These are phyloP conservation scores for Papilio protenor DNA, from an alignment of 2,888 invertebrate genomes.

Conservation along the genomic window DNA sequence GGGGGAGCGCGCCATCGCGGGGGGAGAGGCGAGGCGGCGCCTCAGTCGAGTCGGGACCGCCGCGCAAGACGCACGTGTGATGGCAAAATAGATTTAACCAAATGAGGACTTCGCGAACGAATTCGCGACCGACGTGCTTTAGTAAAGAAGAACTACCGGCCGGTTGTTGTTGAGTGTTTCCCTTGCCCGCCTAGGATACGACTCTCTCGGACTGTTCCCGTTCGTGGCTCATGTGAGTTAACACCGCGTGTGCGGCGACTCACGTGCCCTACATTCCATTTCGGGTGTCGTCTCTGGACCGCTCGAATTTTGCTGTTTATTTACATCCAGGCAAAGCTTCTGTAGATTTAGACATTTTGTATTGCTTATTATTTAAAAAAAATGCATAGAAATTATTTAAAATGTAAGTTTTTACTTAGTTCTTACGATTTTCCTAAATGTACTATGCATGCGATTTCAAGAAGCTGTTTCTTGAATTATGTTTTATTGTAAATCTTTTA, in stretches of 20 bases:
- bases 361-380: slow-evolving; percentile 44
- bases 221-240: slow-evolving; percentile 80
- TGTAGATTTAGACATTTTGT: slow-evolving; percentile 50
- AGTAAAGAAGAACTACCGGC: slow-evolving; percentile 55
- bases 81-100: slow-evolving; percentile 63
- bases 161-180: slow-evolving; percentile 68
- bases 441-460: slow-evolving; percentile 61
- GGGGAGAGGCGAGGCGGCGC: slow-evolving; percentile 59
- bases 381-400: slow-evolving; percentile 49
- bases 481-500: slow-evolving; percentile 32
- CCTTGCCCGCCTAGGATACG: slow-evolving; percentile 60
- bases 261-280: slow-evolving; percentile 80
- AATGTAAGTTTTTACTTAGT: too few relatives aligned
- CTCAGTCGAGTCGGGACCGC: slow-evolving; percentile 70
- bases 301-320: slow-evolving; percentile 68
- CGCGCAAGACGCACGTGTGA: slow-evolving; percentile 64
- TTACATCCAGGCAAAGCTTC: slow-evolving; percentile 71
- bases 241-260: slow-evolving; percentile 62
- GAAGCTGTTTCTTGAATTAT: slow-evolving; percentile 53
- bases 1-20: slow-evolving; percentile 46
- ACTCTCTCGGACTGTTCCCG: slow-evolving; percentile 71
- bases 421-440: not conserved
- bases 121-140: slow-evolving; percentile 63
- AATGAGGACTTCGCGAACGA: slow-evolving; percentile 74
- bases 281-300: slow-evolving; percentile 72